A percentile compares a stretch with the other conserved stretches of the same genome.
Conservation (phyloP, 2,888 invertebrate species). For the Exocentrus adspersus region DNA sequence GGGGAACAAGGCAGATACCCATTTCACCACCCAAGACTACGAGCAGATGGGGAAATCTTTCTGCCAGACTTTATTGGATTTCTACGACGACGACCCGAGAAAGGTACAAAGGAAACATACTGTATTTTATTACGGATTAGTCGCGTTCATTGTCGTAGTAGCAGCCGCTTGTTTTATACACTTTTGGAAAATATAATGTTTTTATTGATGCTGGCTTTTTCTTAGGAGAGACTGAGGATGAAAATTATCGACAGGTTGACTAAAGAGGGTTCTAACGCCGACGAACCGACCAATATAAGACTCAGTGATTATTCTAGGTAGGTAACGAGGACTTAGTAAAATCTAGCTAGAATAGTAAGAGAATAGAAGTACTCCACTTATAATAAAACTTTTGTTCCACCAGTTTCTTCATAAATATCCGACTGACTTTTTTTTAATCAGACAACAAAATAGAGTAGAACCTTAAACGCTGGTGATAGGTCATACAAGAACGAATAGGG, state of each 20-base stretch:
- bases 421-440: too few species aligned
- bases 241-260: slow-evolving; percentile 83
- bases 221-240: slow-evolving; percentile 77
- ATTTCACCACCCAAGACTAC: slow-evolving; percentile 83
- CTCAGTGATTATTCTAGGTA: slow-evolving; percentile 91
- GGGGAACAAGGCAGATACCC: slow-evolving; percentile 83
- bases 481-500: too few species aligned
- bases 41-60: slow-evolving; percentile 88
- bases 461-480: too few species aligned
- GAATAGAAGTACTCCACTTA: too few species aligned
- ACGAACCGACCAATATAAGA: slow-evolving; percentile 87
- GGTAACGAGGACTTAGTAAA: too few species aligned
- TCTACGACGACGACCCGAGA: slow-evolving; percentile 85
- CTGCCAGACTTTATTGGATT: slow-evolving; percentile 92
- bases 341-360: too few species aligned
- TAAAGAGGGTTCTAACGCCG: slow-evolving; percentile 87
- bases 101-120: slow-evolving; percentile 68
- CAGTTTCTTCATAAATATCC: too few species aligned
- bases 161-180: too few species aligned
- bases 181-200: slow-evolving; percentile 24
- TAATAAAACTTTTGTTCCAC: too few species aligned
- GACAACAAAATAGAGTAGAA: too few species aligned
- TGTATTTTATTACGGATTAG: background rate
- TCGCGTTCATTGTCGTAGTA: background rate
- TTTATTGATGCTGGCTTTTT: slow-evolving; percentile 47